Base-by-base conservation (phyloP, 2,797 vertebrate species). In the Urosaurus nigricauda region DNA sequence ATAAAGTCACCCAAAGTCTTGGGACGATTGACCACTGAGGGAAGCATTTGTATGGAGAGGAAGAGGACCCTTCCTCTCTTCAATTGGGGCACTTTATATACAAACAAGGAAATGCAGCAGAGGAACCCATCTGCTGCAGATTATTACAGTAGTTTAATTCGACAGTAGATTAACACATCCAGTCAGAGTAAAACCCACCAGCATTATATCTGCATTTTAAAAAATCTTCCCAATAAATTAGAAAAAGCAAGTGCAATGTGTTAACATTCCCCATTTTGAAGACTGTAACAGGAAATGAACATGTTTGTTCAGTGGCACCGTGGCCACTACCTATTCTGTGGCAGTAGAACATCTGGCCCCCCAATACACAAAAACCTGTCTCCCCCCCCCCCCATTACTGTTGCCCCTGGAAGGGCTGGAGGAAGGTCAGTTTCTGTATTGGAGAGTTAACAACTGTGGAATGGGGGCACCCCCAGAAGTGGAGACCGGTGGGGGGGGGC, bases 211-310 rank as follows among this genome's bases (percentile, higher is more conserved):
- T 95, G 94, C 93, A 94, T 81, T 56, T 85, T 94, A 32, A 53
- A 71, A 84, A 71, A 84, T 70, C 71, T 68, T 13, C 29, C 65
- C 29, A 96, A 96, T 95, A 96, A 96, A 96, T 92, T 97, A 79
- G 96, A 93, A 93, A 93, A 94, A 94, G 93, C 16, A 93, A 94
- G 95, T 93, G 95, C 95, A 95, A 94, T 75, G 60, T 93, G 87
- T 78, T 93, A 75, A 78, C 81, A 53, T 74, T 87, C 90, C 86
- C 91, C 92, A 92, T 87, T 93, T 75, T 3, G 90, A 93, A 88
- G 83, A 63, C 86, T 93, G 90, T 68, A 0, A 7, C 91, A 40
- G 86, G 91, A 92, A 85, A 80, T 87, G 53, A 89, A 95, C 12
- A 93, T 86, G 91, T 70, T 84, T 86, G 82, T 88, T 91, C 89